Evolutionary conservation across 1,140 invertebrate genomes (phyloP), one percentile per base, ranked within the genome.

Genomic region (Hermetia illucens): DNA sequence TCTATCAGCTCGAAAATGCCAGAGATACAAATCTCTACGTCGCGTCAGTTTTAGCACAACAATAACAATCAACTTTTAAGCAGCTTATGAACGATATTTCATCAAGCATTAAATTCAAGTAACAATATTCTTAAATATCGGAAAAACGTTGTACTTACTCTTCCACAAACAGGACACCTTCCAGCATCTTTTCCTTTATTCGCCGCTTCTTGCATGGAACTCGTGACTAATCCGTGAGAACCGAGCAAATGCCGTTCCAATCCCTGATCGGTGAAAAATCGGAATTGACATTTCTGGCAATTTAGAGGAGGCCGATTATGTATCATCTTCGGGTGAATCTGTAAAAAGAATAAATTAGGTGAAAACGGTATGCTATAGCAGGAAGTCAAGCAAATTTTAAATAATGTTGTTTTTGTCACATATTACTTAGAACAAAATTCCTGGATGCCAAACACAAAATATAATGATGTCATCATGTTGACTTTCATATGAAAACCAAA

Each of bases 301-400:
- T 93, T 94, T 38, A 95, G 66, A 21, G 90, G 90, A 42, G 90
- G 88, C 63, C 87, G 69, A 62, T 89, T 91, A 55, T 90, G 87
- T 43, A 92, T 89, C 88, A 92, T 92, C 65, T 92, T 92, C 42
- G 87, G 88, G 68, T 92, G 88, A 52, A 92, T 92, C 65, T 61
- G 17, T 2, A 43, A 34, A 0, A 4, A 17, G 17, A 21, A 17
- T 12, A 29, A 29, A 20, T 30, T 4, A 30, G 31, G n/a, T 31
- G n/a, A 30, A 30, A 13, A 12, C 12, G n/a, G n/a, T n/a, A n/a
- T n/a, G n/a, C n/a, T n/a, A n/a, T n/a, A n/a, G n/a, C n/a, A n/a
- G n/a, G n/a, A n/a, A n/a, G n/a, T n/a, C n/a, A n/a, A n/a, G n/a
- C n/a, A n/a, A n/a, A n/a, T n/a, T n/a, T n/a, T n/a, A n/a, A n/a